phyloP scores from a whole-genome alignment of 2,888 invertebrate genomes.

The Sesamia inferens region DNA sequence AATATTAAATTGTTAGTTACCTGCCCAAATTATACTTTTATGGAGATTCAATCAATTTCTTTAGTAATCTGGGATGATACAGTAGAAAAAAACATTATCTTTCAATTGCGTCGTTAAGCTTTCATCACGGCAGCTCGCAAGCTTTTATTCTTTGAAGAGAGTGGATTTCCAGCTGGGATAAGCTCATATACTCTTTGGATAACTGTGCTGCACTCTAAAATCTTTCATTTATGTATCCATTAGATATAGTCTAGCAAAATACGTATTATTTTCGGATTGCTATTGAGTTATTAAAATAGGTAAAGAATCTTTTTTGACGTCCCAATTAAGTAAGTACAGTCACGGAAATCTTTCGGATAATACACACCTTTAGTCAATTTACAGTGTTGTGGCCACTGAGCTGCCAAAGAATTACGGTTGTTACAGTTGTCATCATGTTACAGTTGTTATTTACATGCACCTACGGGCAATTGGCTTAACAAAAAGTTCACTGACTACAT shows the following conservation, averaged over 20 bases:
- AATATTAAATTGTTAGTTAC: conserved; percentile 16
- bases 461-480: neutral
- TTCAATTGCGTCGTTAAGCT: neutral
- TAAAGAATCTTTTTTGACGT: no score
- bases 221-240: conserved; percentile 1
- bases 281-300: neutral
- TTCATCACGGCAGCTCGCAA: conserved; percentile 1
- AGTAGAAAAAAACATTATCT: conserved; percentile 12
- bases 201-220: neutral
- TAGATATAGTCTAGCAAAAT: neutral
- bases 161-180: conserved; percentile 10
- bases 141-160: conserved; percentile 18
- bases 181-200: neutral
- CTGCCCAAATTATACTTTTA: neutral
- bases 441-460: neutral
- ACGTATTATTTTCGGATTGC: neutral
- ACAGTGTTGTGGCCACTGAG: neutral
- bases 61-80: neutral
- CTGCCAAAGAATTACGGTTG: neutral
- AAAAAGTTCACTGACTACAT: neutral
- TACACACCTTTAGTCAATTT: neutral
- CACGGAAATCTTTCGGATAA: neutral
- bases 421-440: no score
- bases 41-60: neutral
- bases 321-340: neutral